These are phyloP conservation scores for Margaritifera margaritifera DNA, from an alignment of 2,888 invertebrate species.

Conservation along the genomic window DNA sequence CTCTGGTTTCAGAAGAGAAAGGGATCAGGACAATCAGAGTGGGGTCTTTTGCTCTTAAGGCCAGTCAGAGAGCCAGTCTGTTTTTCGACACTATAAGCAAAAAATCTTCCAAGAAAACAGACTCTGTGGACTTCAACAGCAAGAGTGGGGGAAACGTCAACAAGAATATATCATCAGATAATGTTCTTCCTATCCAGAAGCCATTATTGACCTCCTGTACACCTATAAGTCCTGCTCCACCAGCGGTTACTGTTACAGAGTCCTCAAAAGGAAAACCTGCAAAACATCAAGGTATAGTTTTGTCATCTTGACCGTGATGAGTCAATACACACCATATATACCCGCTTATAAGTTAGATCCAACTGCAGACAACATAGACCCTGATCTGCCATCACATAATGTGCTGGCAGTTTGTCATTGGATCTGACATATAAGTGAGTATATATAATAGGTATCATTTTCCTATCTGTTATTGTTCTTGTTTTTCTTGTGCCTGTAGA, in stretches of 20 bases:
- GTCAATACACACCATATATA: too few relatives aligned
- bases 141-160: background rate
- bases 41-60: conserved; percentile 56
- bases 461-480: too few relatives aligned
- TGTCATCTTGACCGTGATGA: too few relatives aligned
- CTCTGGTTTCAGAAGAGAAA: conserved; percentile 22
- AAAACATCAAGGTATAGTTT: too few relatives aligned
- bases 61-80: conserved; percentile 56
- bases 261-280: too few relatives aligned
- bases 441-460: too few relatives aligned
- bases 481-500: too few relatives aligned
- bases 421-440: too few relatives aligned
- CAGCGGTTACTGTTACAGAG: background rate
- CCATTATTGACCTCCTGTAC: background rate
- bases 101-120: conserved; percentile 36
- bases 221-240: background rate
- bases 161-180: background rate
- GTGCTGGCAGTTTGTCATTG: too few relatives aligned
- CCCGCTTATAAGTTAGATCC: too few relatives aligned
- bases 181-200: background rate
- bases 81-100: conserved; percentile 64
- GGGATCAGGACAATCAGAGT: conserved; percentile 50
- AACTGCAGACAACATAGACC: too few relatives aligned
- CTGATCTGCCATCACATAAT: too few relatives aligned
- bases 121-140: background rate